These are phyloP conservation scores for Herminia tarsipennalis DNA, from an alignment of 2,888 invertebrate genomes.

Conservation along the genomic window DNA sequence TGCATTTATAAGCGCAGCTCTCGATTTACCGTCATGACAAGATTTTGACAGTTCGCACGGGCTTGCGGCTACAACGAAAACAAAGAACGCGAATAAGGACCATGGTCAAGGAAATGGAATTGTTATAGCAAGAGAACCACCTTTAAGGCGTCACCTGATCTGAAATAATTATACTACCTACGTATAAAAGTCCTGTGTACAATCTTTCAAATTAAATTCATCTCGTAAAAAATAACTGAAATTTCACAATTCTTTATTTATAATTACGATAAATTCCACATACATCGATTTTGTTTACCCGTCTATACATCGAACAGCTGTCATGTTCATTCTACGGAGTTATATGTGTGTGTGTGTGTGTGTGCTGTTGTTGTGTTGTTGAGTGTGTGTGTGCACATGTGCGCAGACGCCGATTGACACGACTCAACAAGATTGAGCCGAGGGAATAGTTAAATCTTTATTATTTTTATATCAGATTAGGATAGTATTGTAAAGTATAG, in stretches of 20 bases:
- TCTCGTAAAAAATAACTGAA: neutral
- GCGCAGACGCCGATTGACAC: slow-evolving; percentile 61
- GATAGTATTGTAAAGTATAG: too few species aligned
- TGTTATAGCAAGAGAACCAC: too few species aligned
- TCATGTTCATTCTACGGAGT: neutral
- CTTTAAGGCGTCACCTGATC: too few species aligned
- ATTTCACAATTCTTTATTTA: slow-evolving; percentile 2
- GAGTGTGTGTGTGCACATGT: slow-evolving; percentile 17
- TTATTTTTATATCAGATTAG: slow-evolving; percentile 17
- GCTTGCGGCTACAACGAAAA: too few species aligned
- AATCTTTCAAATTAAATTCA: too few species aligned
- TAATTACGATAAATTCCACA: slow-evolving; percentile 2
- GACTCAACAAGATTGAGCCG: slow-evolving; percentile 57
- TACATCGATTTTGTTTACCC: slow-evolving; percentile 4
- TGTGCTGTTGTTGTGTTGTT: neutral
- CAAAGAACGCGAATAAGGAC: too few species aligned
- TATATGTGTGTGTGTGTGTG: slow-evolving; percentile 11
- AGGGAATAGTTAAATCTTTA: slow-evolving; percentile 43
- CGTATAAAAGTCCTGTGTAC: neutral
- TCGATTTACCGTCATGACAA: too few species aligned
- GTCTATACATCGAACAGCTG: slow-evolving; percentile 6
- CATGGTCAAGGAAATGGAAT: too few species aligned
- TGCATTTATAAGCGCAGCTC: too few species aligned
- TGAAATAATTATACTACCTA: too few species aligned
- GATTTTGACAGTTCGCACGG: too few species aligned